phyloP scores from a whole-genome alignment of 2,113 vertebrate species.

The Cyanoderma ruficeps region DNA sequence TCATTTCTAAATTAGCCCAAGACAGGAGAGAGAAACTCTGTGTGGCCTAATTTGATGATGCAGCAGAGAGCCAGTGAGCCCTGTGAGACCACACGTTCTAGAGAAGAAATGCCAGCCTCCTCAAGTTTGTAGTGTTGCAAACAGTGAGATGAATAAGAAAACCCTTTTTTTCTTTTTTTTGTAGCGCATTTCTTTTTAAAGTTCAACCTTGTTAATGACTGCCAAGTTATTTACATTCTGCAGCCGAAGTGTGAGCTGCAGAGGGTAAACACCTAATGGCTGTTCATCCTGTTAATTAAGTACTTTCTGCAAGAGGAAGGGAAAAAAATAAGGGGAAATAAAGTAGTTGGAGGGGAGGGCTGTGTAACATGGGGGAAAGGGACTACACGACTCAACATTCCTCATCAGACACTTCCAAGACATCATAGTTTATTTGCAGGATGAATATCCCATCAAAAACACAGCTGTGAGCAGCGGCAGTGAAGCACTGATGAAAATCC shows the following conservation, averaged over 20 bases:
- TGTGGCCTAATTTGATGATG: constrained; percentile 16
- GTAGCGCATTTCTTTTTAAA: constrained; percentile 43
- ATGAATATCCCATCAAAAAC: neutral
- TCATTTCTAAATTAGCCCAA: neutral
- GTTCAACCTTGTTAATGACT: constrained; percentile 42
- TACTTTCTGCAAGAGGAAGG: neutral
- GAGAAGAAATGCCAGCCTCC: neutral
- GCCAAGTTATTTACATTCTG: constrained; percentile 52
- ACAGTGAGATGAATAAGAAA: constrained; percentile 29
- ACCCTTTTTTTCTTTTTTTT: constrained; percentile 18
- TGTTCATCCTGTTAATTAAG: constrained; percentile 47
- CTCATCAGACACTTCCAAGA: neutral
- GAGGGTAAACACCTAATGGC: constrained; percentile 50
- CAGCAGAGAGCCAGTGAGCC: neutral
- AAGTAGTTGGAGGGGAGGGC: neutral
- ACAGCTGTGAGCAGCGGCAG: neutral
- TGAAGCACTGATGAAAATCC: neutral
- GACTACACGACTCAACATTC: neutral
- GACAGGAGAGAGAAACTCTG: neutral
- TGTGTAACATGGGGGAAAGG: neutral
- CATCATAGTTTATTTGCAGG: neutral
- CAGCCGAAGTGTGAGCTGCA: constrained; percentile 25
- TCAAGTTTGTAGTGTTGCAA: neutral
- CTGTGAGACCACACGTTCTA: neutral
- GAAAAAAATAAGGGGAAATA: neutral